phyloP scores from a whole-genome alignment of 2,888 invertebrate genomes.

The Allacma fusca region DNA sequence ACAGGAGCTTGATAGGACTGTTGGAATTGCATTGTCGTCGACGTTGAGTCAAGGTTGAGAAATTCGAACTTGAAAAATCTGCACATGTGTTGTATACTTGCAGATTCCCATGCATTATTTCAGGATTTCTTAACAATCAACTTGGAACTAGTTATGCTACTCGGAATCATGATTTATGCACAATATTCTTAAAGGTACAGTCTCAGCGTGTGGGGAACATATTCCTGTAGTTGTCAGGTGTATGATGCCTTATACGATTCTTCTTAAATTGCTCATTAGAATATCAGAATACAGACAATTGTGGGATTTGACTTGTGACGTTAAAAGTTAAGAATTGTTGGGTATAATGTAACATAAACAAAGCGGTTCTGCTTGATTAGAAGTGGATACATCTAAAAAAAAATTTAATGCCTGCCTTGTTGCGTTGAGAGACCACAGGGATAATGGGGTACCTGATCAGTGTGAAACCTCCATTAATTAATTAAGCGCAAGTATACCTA shows the following conservation, averaged over 20 bases:
- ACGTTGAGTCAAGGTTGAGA: slow-evolving; percentile 4
- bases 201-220: neutral
- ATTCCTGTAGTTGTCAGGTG: no score
- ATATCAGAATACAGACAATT: neutral
- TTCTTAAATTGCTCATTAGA: no score
- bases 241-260: no score
- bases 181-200: neutral
- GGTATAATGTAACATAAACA: neutral
- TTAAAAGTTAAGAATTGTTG: neutral
- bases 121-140: neutral
- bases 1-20: neutral
- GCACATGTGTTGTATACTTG: neutral
- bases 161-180: slow-evolving; percentile 6
- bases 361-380: neutral
- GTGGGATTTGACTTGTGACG: neutral
- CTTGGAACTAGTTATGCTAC: slow-evolving; percentile 8
- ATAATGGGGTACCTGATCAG: neutral
- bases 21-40: neutral
- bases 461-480: no score
- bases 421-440: neutral
- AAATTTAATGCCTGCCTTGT: neutral
- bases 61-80: neutral
- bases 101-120: slow-evolving; percentile 8
- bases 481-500: no score
- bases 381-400: neutral